These are phyloP conservation scores for Nomada flava DNA, from an alignment of 2,888 invertebrate genomes.

Conservation along the genomic window DNA sequence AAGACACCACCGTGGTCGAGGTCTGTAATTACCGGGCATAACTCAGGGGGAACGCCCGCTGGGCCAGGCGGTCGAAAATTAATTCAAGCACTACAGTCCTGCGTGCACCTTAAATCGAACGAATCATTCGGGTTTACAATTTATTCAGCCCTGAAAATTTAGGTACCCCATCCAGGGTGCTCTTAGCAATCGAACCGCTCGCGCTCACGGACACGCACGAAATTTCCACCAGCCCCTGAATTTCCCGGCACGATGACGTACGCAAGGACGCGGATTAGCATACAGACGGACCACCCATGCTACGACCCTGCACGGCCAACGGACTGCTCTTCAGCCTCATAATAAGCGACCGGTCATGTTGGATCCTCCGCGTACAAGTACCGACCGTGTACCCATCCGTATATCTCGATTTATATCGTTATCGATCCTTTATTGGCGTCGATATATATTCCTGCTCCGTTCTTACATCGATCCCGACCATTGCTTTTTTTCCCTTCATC, in stretches of 20 bases:
- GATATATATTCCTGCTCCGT: slow-evolving; percentile 76
- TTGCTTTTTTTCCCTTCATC: slow-evolving; percentile 30
- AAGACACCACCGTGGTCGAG: background rate
- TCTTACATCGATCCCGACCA: slow-evolving; percentile 63
- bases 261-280: slow-evolving; percentile 76
- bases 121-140: slow-evolving; percentile 39
- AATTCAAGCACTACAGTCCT: slow-evolving; percentile 51
- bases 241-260: slow-evolving; percentile 49
- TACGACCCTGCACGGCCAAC: slow-evolving; percentile 79
- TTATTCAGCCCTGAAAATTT: background rate
- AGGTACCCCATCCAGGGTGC: background rate
- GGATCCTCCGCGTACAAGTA: slow-evolving; percentile 81
- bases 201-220: slow-evolving; percentile 1
- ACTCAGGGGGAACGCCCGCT: slow-evolving; percentile 27
- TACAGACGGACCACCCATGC: slow-evolving; percentile 82
- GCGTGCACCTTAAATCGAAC: slow-evolving; percentile 3
- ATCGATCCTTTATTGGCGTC: slow-evolving; percentile 83
- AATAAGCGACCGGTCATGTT: slow-evolving; percentile 82
- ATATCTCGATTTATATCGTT: slow-evolving; percentile 84
- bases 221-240: slow-evolving; percentile 54
- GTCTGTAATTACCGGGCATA: slow-evolving; percentile 49
- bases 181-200: background rate
- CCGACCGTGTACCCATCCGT: slow-evolving; percentile 83
- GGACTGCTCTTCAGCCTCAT: slow-evolving; percentile 75
- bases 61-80: slow-evolving; percentile 30